Evolutionary conservation across 2,113 vertebrate species (phyloP).

Genomic region (Archilochus colubris): DNA sequence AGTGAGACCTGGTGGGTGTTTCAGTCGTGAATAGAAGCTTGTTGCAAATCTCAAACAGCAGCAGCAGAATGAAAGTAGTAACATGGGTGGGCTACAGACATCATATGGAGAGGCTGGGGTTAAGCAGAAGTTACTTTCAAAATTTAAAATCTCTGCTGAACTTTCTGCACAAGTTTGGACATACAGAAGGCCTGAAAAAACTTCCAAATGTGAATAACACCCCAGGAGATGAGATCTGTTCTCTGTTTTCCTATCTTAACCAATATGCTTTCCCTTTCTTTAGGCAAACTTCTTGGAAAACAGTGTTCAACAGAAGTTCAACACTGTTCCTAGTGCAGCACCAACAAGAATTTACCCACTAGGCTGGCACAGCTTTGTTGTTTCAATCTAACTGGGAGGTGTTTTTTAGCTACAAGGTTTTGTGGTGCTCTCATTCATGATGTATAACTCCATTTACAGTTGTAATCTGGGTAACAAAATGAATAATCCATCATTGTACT

Average conservation of each 20-base stretch:
- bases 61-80: not conserved
- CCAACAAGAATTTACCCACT: not conserved
- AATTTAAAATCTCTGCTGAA: not conserved
- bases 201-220: not conserved
- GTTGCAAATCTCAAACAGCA: not conserved
- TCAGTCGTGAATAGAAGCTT: not conserved
- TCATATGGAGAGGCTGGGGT: not conserved
- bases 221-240: not conserved
- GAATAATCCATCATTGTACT: conserved; percentile 81
- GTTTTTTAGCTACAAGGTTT: conserved; percentile 63
- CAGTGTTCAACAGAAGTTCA: not conserved
- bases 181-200: not conserved
- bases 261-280: too few species aligned
- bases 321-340: not conserved
- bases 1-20: not conserved
- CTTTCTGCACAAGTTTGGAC: not conserved
- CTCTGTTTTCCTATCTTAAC: too few species aligned
- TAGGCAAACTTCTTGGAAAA: not conserved
- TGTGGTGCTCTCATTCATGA: conserved; percentile 69
- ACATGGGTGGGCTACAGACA: not conserved
- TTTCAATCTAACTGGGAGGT: conserved; percentile 63
- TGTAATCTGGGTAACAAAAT: conserved; percentile 80
- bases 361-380: not conserved
- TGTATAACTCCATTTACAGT: conserved; percentile 80
- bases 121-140: not conserved